These are phyloP conservation scores for Thamnaconus septentrionalis DNA, from an alignment of 2,113 vertebrate genomes.

Conservation along the genomic window DNA sequence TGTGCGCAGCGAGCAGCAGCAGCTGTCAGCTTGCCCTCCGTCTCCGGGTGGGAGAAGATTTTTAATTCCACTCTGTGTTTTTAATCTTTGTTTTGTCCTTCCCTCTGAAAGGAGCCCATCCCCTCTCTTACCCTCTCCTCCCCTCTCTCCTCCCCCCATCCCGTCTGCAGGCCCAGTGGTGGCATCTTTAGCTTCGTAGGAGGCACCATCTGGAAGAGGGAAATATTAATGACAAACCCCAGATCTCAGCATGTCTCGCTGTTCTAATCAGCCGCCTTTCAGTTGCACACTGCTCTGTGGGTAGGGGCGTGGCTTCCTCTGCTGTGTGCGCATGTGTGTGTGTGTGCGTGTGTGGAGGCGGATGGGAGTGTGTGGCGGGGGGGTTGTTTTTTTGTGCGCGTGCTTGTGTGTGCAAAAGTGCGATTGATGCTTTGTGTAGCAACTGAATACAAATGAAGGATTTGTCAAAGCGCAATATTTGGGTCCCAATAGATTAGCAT, in stretches of 20 bases:
- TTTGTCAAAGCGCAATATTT: constrained; percentile 83
- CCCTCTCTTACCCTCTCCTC: constrained; percentile 30
- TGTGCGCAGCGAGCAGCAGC: background rate
- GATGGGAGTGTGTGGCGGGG: background rate
- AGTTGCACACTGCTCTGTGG: constrained; percentile 59
- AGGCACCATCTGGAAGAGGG: constrained; percentile 74
- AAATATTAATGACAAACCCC: constrained; percentile 77
- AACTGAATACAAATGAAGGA: constrained; percentile 82
- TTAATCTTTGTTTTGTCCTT: constrained; percentile 36
- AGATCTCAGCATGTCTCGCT: constrained; percentile 71
- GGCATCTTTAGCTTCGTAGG: constrained; percentile 65
- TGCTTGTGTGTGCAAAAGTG: constrained; percentile 65
- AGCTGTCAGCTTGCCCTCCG: constrained; percentile 25
- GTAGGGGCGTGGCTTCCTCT: constrained; percentile 41
- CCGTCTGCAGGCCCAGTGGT: constrained; percentile 51
- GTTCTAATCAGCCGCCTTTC: constrained; percentile 74
- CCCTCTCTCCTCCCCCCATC: constrained; percentile 36
- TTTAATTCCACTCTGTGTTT: constrained; percentile 12
- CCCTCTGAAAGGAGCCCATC: constrained; percentile 37
- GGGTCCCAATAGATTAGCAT: constrained; percentile 80
- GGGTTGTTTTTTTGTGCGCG: constrained; percentile 46
- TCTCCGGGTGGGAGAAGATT: constrained; percentile 12
- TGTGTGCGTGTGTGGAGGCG: constrained; percentile 11
- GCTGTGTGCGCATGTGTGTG: constrained; percentile 14
- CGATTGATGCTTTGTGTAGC: constrained; percentile 80